Percentiles rank a stretch among this genome's conserved stretches.
Evolutionary conservation across 2,888 invertebrate genomes (phyloP).

Genomic region (Dynastes maya): DNA sequence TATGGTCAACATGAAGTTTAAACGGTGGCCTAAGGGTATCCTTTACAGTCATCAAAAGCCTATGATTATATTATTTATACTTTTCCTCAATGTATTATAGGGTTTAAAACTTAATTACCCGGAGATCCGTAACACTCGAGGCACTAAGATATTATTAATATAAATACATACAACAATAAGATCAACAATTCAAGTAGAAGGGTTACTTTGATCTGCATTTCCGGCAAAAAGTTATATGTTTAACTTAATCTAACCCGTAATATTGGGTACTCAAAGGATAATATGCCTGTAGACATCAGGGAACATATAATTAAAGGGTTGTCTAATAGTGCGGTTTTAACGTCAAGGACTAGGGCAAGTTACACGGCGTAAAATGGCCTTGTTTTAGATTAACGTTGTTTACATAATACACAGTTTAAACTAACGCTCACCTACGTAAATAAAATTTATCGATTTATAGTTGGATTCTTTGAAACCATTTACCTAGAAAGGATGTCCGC

Average conservation of each 20-base stretch:
- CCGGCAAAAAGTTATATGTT: background rate
- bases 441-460: background rate
- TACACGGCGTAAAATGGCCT: slow-evolving; percentile 15
- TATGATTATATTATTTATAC: background rate
- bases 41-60: background rate
- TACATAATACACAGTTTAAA: background rate
- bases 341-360: slow-evolving; percentile 12
- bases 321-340: slow-evolving; percentile 21
- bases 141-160: background rate
- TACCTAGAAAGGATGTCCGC: too few species aligned
- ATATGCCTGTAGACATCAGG: background rate
- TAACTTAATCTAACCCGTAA: slow-evolving; percentile 5
- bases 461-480: too few species aligned
- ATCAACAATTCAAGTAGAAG: background rate
- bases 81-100: background rate
- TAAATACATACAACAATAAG: slow-evolving; percentile 8
- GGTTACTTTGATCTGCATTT: background rate
- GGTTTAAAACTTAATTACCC: slow-evolving; percentile 1
- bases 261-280: slow-evolving; percentile 10
- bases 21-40: background rate
- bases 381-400: background rate
- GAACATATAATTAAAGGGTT: slow-evolving; percentile 9
- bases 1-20: slow-evolving; percentile 11
- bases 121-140: background rate
- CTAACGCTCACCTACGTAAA: background rate